Conservation (phyloP, 23 tunicate genomes). For the Pegea sp. region DNA sequence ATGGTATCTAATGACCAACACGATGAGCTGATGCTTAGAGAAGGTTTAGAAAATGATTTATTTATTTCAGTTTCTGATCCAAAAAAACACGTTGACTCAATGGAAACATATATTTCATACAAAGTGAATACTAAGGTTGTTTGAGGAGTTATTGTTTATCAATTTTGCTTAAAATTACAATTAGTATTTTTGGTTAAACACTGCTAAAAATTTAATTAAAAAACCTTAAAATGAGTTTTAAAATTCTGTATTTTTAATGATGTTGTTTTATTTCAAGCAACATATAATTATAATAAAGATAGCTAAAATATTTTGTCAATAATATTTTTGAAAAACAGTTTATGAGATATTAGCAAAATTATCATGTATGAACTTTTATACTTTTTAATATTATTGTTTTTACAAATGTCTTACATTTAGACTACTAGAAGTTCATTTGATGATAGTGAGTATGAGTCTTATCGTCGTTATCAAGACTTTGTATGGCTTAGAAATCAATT, state of each 20-base stretch:
- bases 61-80: constrained; percentile 56
- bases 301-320: no score
- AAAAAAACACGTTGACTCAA: constrained; percentile 25
- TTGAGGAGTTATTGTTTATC: no score
- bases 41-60: constrained; percentile 27
- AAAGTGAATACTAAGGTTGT: constrained; percentile 41
- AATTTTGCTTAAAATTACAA: no score
- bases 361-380: no score
- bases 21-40: no score
- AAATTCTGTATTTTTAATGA: no score
- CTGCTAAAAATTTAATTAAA: constrained; percentile 38
- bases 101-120: constrained; percentile 67
- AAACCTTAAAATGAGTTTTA: constrained; percentile 21
- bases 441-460: constrained; percentile 25
- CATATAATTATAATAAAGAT: no score
- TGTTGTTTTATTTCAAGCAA: no score
- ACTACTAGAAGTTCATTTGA: constrained; percentile 62
- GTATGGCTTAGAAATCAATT: constrained; percentile 39
- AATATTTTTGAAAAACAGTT: no score
- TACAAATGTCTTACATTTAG: constrained; percentile 1
- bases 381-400: background rate
- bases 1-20: no score
- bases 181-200: constrained; percentile 4
- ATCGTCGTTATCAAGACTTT: constrained; percentile 76
- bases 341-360: no score